Conservation (phyloP, 2,888 invertebrate genomes). For the Troglohyphantes excavatus region DNA sequence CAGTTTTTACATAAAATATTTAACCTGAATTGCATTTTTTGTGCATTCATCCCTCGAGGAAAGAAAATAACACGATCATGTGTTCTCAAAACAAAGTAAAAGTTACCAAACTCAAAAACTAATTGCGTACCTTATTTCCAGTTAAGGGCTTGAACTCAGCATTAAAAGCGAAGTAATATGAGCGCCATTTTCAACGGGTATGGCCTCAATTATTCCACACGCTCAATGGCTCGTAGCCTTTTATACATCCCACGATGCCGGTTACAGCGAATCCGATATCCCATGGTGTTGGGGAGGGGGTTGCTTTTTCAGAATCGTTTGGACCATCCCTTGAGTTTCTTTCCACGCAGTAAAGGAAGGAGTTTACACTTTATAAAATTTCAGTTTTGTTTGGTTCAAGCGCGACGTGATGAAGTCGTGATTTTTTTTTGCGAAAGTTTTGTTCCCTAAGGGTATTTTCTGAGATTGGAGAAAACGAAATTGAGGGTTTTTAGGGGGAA, state of each 20-base stretch:
- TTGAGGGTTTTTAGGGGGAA: not conserved
- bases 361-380: constrained; percentile 31
- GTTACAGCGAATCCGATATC: constrained; percentile 13
- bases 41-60: too few relatives aligned
- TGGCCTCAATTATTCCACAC: constrained; percentile 34
- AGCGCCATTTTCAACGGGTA: constrained; percentile 15
- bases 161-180: constrained; percentile 23
- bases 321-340: constrained; percentile 14
- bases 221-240: constrained; percentile 44
- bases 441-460: not conserved
- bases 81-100: too few relatives aligned
- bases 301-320: constrained; percentile 31
- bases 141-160: constrained; percentile 6
- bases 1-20: too few relatives aligned
- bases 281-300: not conserved
- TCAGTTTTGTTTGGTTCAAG: constrained; percentile 14
- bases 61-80: too few relatives aligned
- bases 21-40: too few relatives aligned
- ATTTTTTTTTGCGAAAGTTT: not conserved
- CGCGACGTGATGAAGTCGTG: not conserved
- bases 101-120: not conserved
- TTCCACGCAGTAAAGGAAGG: constrained; percentile 24
- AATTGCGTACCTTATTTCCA: constrained; percentile 25
- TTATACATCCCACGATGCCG: constrained; percentile 62
- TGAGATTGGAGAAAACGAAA: not conserved